These are phyloP conservation scores for Drosophila nebulosa DNA, from an alignment of 1,140 invertebrate genomes.

Conservation along the genomic window DNA sequence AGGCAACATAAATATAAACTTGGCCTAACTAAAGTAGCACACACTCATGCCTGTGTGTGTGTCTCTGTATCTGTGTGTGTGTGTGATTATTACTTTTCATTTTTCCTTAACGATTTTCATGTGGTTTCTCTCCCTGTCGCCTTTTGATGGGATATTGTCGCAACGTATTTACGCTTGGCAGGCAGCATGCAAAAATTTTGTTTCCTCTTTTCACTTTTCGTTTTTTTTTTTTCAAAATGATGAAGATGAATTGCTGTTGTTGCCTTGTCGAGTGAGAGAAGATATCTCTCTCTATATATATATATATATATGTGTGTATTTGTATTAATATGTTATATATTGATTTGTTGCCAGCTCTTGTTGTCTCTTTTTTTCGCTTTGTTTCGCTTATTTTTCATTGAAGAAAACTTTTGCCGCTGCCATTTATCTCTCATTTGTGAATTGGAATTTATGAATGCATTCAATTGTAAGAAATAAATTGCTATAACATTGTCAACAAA, in stretches of 20 bases:
- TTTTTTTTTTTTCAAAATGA: conserved; percentile 42
- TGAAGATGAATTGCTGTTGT: conserved; percentile 70
- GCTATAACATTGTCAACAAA: conserved; percentile 7
- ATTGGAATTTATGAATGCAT: conserved; percentile 53
- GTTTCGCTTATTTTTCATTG: conserved; percentile 22
- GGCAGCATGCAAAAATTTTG: conserved; percentile 28
- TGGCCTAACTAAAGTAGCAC: conserved; percentile 12
- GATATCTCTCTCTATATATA: conserved; percentile 41
- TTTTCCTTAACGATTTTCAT: conserved; percentile 70
- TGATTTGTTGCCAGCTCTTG: conserved; percentile 57
- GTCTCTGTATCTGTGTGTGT: too few species aligned
- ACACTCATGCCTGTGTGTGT: too few species aligned
- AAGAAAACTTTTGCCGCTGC: conserved; percentile 37
- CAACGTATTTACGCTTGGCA: conserved; percentile 69
- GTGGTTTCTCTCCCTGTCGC: conserved; percentile 13
- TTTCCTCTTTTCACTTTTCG: not conserved
- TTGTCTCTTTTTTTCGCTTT: conserved; percentile 50
- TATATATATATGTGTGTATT: conserved; percentile 32
- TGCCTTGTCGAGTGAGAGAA: not conserved
- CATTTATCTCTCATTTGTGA: conserved; percentile 61
- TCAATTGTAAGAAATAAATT: conserved; percentile 69
- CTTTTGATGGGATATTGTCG: conserved; percentile 47
- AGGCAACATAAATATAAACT: conserved; percentile 62
- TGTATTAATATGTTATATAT: conserved; percentile 59
- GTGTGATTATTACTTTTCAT: conserved; percentile 79